Percentiles rank a stretch among this genome's conserved stretches.
These are phyloP conservation scores for Gerris buenoi DNA, from an alignment of 1,140 invertebrate species.

Conservation along the genomic window DNA sequence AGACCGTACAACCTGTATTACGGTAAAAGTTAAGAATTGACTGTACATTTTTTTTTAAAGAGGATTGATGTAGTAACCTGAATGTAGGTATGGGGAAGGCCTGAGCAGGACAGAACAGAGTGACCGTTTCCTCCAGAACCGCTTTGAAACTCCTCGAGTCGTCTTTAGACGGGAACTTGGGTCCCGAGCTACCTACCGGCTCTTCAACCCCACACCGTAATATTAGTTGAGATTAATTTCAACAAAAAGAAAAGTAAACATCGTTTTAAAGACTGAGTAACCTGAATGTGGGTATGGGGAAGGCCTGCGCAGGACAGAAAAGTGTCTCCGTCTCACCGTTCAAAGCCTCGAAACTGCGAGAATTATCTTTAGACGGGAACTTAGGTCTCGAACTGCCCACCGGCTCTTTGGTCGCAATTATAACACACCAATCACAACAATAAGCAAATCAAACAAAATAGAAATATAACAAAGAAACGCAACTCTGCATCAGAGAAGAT, in stretches of 20 bases:
- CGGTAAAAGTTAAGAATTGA: too few species aligned
- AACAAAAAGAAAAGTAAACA: constrained; percentile 26
- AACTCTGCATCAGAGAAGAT: too few species aligned
- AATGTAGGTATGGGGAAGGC: constrained; percentile 45
- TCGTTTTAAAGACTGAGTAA: constrained; percentile 20
- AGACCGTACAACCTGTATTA: too few species aligned
- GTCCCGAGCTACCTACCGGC: constrained; percentile 48
- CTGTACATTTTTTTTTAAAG: too few species aligned
- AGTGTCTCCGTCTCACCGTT: constrained; percentile 16
- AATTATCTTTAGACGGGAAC: constrained; percentile 35
- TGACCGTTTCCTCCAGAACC: neutral
- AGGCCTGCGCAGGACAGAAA: constrained; percentile 16
- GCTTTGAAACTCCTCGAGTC: constrained; percentile 37
- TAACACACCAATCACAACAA: neutral
- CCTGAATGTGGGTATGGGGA: constrained; percentile 34
- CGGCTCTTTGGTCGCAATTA: constrained; percentile 38
- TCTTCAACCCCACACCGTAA: too few species aligned
- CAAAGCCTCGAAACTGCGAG: constrained; percentile 33
- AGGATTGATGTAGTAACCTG: constrained; percentile 29
- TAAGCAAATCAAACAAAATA: constrained; percentile 31
- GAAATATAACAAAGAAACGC: too few species aligned
- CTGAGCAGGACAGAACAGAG: constrained; percentile 43
- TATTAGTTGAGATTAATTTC: constrained; percentile 37
- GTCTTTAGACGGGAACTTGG: constrained; percentile 48
- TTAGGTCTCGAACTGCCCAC: constrained; percentile 51